Percentiles rank a stretch among this genome's conserved stretches.
These are phyloP conservation scores for Leptobrachium leishanense DNA, from an alignment of 2,113 vertebrate genomes.

Conservation along the genomic window DNA sequence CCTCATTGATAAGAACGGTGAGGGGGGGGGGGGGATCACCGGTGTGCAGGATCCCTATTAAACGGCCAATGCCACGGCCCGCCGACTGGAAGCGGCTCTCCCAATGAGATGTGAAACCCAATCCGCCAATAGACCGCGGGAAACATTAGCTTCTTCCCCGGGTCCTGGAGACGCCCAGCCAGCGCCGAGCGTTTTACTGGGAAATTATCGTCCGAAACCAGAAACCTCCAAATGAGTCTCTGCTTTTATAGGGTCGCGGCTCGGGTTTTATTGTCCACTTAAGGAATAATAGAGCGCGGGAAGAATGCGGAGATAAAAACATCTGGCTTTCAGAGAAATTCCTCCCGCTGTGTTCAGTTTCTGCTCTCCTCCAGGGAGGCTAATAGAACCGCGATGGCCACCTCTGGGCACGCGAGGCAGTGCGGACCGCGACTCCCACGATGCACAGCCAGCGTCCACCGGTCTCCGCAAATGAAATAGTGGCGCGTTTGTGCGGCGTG, in stretches of 20 bases:
- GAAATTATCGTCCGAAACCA: background rate
- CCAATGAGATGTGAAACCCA: background rate
- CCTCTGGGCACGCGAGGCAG: too few species aligned
- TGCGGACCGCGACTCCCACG: too few species aligned
- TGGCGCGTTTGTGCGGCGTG: too few species aligned
- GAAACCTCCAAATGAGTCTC: background rate
- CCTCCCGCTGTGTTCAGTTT: background rate
- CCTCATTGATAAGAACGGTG: constrained; percentile 24
- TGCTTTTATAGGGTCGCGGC: background rate
- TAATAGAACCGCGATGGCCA: too few species aligned
- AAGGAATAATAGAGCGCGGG: background rate
- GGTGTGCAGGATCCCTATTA: constrained; percentile 26
- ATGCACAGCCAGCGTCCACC: too few species aligned
- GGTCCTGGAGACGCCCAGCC: background rate
- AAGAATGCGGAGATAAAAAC: background rate
- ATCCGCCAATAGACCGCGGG: background rate
- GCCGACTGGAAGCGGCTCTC: background rate
- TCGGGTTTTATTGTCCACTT: background rate
- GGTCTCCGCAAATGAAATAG: too few species aligned
- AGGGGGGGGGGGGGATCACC: background rate
- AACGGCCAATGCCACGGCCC: constrained; percentile 17
- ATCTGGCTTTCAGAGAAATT: background rate
- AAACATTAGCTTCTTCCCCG: background rate
- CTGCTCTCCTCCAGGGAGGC: background rate
- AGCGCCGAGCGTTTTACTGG: background rate